A percentile compares a stretch with the other conserved stretches of the same genome.
Conservation (phyloP, 2,113 vertebrate species). For the Eidolon helvum region DNA sequence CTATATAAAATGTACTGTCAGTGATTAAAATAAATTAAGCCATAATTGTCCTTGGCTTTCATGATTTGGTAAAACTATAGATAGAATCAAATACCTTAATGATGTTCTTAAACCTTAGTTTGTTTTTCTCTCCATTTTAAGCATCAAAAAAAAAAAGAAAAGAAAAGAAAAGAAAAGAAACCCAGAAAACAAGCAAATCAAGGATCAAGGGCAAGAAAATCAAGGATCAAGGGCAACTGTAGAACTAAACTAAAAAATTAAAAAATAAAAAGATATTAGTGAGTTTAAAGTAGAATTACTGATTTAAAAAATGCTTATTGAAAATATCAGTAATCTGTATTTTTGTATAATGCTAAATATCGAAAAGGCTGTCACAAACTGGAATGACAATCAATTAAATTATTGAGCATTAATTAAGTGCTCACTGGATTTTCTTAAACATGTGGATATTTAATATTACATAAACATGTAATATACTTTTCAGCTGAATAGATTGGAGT, state of each 20-base stretch:
- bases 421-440: background rate
- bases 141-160: background rate
- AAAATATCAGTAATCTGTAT: background rate
- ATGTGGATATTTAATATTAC: background rate
- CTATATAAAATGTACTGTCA: background rate
- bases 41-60: conserved; percentile 47
- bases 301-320: background rate
- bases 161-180: too few species aligned
- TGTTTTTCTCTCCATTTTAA: conserved; percentile 27
- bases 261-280: background rate
- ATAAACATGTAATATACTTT: background rate
- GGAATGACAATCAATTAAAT: background rate
- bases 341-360: background rate
- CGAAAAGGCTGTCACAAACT: background rate
- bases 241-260: background rate
- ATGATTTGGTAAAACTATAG: background rate
- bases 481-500: background rate
- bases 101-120: background rate
- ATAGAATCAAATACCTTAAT: background rate
- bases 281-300: background rate
- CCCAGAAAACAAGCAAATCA: background rate
- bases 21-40: background rate
- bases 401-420: background rate
- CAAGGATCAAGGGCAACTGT: background rate
- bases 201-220: background rate